Base-by-base conservation (phyloP, 2,888 invertebrate genomes). In the Parapristionchus giblindavisi region DNA sequence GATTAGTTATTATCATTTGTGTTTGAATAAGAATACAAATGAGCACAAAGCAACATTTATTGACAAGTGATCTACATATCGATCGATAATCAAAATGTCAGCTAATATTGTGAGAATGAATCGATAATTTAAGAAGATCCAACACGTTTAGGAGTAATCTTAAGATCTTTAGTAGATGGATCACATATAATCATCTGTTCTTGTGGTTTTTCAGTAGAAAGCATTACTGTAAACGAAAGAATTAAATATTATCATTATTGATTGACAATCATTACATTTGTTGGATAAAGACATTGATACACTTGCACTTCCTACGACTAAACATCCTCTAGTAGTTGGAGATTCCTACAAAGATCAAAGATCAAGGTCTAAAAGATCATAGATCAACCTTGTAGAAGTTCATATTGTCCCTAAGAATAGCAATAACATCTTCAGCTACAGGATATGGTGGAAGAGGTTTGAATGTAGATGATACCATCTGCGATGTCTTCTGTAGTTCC, bases 361-460 rank as follows among this genome's bases (percentile, higher is more conserved):
- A 52, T 51, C 68, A 68, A 32, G n/a, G n/a, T n/a, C n/a, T n/a
- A n/a, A n/a, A n/a, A n/a, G n/a, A n/a, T n/a, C n/a, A n/a, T n/a
- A n/a, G n/a, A n/a, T n/a, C 48, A 11, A 68, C 68, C 68, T 68
- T 68, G 68, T 52, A 68, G 68, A 68, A 68, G 34, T 51, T 52
- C 36, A 52, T 14, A 34, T 68, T 51, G 36, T 68, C 68, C 52
- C 52, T 68, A 24, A 68, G 68, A 27, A 68, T 51, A 8, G 51
- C 51, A 21, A 68, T 51, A 38, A 68, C 40, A 68, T 68, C 68
- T 17, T 51, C 27, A 27, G 68, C 68, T 11, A 68, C 34, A 17
- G 52, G 36, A 68, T 52, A 68, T n/a, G 68, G 68, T 36, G 68
- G 51, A 36, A 68, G 34, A 36, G 68, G 68, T 52, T 68, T 68